Base-by-base conservation (phyloP, 2,888 invertebrate genomes). In the Cosmorhoe ocellata region DNA sequence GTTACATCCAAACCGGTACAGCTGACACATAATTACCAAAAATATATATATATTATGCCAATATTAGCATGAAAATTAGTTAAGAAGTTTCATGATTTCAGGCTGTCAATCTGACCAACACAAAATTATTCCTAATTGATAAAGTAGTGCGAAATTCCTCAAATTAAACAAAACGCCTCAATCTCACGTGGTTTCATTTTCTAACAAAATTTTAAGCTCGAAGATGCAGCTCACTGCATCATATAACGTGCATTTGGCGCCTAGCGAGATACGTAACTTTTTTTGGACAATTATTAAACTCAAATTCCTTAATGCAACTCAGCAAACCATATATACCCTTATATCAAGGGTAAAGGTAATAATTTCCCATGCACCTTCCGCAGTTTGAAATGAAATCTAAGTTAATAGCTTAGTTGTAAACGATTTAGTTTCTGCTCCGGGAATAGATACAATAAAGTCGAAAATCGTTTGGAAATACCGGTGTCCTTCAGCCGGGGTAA, bases 211-310 rank as follows among this genome's bases (percentile, higher is more conserved):
- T 79, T 71, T 67, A 71, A 79, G 70, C 65, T 74, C 69, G 70
- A 73, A 76, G 74, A 51, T 55, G 53, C 67, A 68, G 75, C 50
- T 47, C 71, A 79, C 71, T 81, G 81, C 83, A 27, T 26, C 28
- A 82, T 3, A 28, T 34, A 41, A 71, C 81, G 72, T 77, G 82
- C 84, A 82, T 86, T 87, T 85, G 87, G 86, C 88, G 87, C 87
- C 86, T 82, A 78, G 71, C 71, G 68, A 82, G 84, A 84, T 81
- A 81, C 79, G 78, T 71, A 76, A 72, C 71, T 74, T 82, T 84
- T 84, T 85, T 77, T 74, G 67, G 71, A 78, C 70, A 79, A 82
- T 82, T 85, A 86, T 81, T 79, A 81, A 81, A 79, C 78, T 80
- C 66, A 67, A 84, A 88, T 85, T 86, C 85, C 81, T 76, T 52